These are phyloP conservation scores for Hippocampus comes DNA, from an alignment of 2,113 vertebrate species.

Conservation along the genomic window DNA sequence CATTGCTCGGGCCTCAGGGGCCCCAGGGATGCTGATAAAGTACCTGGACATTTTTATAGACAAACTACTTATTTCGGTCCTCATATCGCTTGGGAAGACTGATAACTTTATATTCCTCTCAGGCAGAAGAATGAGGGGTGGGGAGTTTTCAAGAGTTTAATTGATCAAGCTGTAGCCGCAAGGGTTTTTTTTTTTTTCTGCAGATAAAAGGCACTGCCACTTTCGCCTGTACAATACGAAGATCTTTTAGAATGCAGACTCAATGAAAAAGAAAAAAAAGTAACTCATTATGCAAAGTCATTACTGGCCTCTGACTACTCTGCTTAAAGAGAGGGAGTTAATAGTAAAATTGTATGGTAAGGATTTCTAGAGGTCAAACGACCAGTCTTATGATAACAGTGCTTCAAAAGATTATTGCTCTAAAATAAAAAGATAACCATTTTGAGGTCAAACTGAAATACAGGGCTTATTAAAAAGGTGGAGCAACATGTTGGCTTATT, in stretches of 20 bases:
- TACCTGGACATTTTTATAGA: conserved; percentile 81
- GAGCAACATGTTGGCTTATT: conserved; percentile 17
- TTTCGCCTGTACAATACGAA: conserved; percentile 69
- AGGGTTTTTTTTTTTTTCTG: conserved; percentile 63
- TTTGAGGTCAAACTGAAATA: conserved; percentile 48
- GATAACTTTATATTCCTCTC: conserved; percentile 80
- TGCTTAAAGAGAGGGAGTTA: conserved; percentile 60
- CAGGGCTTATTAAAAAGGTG: conserved; percentile 12
- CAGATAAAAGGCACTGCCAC: conserved; percentile 72
- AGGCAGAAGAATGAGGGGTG: conserved; percentile 64
- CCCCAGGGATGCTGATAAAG: conserved; percentile 77
- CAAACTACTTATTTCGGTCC: conserved; percentile 79
- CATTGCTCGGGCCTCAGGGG: conserved; percentile 63
- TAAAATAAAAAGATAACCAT: conserved; percentile 33
- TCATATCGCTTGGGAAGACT: conserved; percentile 74
- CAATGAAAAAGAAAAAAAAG: conserved; percentile 60
- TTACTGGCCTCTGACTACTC: conserved; percentile 63
- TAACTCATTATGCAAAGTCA: conserved; percentile 76
- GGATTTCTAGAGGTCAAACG: conserved; percentile 67
- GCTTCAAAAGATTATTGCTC: conserved; percentile 51
- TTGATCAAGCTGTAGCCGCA: conserved; percentile 76
- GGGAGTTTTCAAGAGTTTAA: conserved; percentile 75
- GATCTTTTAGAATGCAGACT: conserved; percentile 69
- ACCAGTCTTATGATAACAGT: conserved; percentile 55
- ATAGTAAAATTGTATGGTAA: conserved; percentile 54